These are phyloP conservation scores for Cebidichthys violaceus DNA, from an alignment of 2,113 vertebrate genomes.

Conservation along the genomic window DNA sequence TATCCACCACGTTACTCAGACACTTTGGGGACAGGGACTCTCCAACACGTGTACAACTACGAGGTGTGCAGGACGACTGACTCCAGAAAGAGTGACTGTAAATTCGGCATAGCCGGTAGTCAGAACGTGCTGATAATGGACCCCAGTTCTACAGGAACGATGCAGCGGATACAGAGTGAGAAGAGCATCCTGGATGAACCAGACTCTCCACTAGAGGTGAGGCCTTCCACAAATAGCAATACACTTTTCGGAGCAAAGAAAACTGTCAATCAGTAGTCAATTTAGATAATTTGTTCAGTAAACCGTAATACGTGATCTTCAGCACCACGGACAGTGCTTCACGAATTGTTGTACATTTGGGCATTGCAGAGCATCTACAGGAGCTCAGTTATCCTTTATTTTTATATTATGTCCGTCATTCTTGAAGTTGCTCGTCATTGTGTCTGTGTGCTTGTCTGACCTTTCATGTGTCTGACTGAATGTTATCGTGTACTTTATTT, in stretches of 20 bases:
- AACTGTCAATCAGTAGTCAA: neutral
- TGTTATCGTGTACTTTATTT: no score
- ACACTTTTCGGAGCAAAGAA: neutral
- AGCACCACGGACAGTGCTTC: neutral
- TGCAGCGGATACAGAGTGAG: slow-evolving; percentile 2
- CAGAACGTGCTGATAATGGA: no score
- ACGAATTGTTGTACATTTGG: neutral
- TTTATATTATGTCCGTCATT: neutral
- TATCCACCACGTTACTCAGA: slow-evolving; percentile 4
- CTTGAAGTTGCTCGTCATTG: no score
- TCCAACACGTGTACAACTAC: no score
- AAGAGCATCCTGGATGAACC: slow-evolving; percentile 15
- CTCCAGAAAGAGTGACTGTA: no score
- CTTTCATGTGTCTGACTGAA: no score
- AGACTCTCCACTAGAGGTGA: slow-evolving; percentile 19
- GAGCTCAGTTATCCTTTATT: neutral
- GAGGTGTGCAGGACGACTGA: no score
- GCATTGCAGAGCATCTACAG: no score
- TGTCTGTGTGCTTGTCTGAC: no score
- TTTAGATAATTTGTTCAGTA: neutral
- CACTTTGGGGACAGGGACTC: slow-evolving; percentile 1
- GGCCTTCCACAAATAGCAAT: no score
- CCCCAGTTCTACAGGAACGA: no score
- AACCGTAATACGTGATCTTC: neutral
- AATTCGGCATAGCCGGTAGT: no score